Conservation (phyloP, 2,797 vertebrate genomes). For the Myoxocephalus aenaeus region DNA sequence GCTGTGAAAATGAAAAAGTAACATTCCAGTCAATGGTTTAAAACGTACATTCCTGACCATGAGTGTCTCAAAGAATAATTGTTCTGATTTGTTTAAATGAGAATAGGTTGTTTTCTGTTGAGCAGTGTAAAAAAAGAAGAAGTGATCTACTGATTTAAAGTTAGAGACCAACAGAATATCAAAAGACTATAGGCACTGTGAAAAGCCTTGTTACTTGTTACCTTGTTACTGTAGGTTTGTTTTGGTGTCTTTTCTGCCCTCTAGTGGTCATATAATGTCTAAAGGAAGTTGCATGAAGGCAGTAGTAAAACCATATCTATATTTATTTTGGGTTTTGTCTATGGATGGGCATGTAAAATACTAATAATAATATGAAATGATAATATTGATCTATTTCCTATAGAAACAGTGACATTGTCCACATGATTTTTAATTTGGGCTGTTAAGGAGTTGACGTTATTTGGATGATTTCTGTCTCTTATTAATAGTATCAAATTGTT, state of each 20-base stretch:
- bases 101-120: not conserved
- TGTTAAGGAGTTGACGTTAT: not conserved
- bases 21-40: not conserved
- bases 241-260: not conserved
- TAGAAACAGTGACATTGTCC: not conserved
- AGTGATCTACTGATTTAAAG: not conserved
- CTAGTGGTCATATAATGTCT: constrained; percentile 2
- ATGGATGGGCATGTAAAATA: not conserved
- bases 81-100: not conserved
- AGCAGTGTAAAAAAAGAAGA: not conserved
- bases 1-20: not conserved
- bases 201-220: not conserved
- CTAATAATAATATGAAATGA: not conserved
- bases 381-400: not conserved
- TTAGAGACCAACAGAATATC: not conserved
- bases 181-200: not conserved
- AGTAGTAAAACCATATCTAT: not conserved
- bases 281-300: not conserved
- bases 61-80: not conserved
- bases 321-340: not conserved
- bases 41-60: not conserved
- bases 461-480: not conserved
- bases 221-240: not conserved
- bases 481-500: not conserved
- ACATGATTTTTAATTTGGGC: too few relatives aligned